Conservation (phyloP, 2,113 vertebrate genomes). For the Plectropomus leopardus region DNA sequence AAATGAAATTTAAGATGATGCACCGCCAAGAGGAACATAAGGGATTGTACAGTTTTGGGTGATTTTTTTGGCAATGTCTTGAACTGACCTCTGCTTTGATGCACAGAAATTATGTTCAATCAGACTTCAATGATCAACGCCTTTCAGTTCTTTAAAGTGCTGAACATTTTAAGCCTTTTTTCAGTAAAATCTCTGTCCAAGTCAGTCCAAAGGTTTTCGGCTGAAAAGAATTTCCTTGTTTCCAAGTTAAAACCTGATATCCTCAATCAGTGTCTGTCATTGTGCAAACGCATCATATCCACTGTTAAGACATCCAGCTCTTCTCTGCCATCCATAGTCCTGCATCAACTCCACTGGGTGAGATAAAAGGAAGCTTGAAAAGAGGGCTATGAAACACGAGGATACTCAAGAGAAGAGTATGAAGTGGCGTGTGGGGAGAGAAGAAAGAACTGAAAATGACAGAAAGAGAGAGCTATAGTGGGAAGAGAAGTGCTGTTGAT, state of each 20-base stretch:
- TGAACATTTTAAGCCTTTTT: conserved; percentile 16
- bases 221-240: conserved; percentile 16
- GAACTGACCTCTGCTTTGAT: conserved; percentile 16
- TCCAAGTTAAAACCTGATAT: conserved; percentile 21
- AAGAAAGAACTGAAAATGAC: conserved; percentile 14
- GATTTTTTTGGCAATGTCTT: conserved; percentile 6
- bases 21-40: conserved; percentile 13
- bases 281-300: not conserved
- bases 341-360: conserved; percentile 11
- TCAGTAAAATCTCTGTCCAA: conserved; percentile 18
- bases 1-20: not conserved
- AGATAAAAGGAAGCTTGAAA: conserved; percentile 44
- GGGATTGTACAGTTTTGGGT: not conserved
- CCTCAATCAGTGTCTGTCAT: conserved; percentile 17
- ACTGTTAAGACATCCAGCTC: conserved; percentile 3
- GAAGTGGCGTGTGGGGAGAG: conserved; percentile 20
- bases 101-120: conserved; percentile 24
- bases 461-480: conserved; percentile 14
- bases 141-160: conserved; percentile 4
- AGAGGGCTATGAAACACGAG: conserved; percentile 21
- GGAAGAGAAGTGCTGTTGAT: conserved; percentile 23
- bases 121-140: not conserved
- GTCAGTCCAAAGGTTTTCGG: conserved; percentile 7
- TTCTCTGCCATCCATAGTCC: not conserved
- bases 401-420: conserved; percentile 35